Evolutionary conservation across 2,797 vertebrate genomes (phyloP).

Genomic region (Tarsius wallacei): DNA sequence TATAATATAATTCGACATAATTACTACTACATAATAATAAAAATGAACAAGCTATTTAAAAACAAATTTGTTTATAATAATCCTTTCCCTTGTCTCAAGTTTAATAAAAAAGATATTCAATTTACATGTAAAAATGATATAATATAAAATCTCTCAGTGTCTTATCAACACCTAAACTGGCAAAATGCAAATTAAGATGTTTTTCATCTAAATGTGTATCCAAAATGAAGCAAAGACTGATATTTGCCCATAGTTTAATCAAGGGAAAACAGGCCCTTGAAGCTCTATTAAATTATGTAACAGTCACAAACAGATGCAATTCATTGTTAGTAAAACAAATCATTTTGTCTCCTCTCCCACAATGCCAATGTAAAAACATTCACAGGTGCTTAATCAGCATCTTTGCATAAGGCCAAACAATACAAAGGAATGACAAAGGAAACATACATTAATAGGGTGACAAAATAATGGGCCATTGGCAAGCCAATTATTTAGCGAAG

Average conservation of each 20-base stretch:
- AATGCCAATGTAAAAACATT: constrained; percentile 55
- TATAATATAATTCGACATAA: constrained; percentile 5
- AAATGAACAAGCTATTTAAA: constrained; percentile 49
- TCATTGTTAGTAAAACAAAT: constrained; percentile 51
- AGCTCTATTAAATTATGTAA: constrained; percentile 75
- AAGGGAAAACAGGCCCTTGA: constrained; percentile 13
- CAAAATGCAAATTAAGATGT: constrained; percentile 34
- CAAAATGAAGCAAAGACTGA: not conserved
- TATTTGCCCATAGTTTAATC: constrained; percentile 41
- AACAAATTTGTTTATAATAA: not conserved
- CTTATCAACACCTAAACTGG: not conserved
- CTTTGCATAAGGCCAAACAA: constrained; percentile 52
- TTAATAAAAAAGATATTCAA: constrained; percentile 48
- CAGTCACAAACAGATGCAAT: constrained; percentile 51
- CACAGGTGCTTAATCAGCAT: constrained; percentile 23
- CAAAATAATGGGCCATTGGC: not conserved
- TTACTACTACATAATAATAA: constrained; percentile 17
- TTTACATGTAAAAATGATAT: not conserved
- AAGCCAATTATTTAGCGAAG: not conserved
- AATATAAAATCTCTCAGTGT: not conserved
- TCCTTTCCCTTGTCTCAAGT: constrained; percentile 12
- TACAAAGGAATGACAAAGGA: constrained; percentile 42
- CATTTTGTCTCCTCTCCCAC: constrained; percentile 60
- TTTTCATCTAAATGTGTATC: not conserved
- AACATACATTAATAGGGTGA: not conserved